Conservation (phyloP, 2,113 vertebrate genomes). For the Nycticorax nycticorax region DNA sequence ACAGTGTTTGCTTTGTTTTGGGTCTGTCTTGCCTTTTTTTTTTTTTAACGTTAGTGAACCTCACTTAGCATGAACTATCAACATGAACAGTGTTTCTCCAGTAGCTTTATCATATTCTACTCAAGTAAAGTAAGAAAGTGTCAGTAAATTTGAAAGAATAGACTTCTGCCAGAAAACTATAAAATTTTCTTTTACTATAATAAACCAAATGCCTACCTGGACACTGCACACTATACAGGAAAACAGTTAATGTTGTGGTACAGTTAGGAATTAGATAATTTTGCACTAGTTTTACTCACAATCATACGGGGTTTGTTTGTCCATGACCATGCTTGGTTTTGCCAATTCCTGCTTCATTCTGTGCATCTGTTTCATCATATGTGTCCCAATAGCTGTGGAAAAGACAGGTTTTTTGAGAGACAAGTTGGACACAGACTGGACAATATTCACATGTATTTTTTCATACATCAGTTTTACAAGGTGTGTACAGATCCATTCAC, state of each 20-base stretch:
- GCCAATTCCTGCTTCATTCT: not conserved
- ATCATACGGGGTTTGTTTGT: not conserved
- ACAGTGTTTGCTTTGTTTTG: not conserved
- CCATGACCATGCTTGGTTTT: not conserved
- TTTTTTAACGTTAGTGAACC: not conserved
- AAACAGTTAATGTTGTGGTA: not conserved
- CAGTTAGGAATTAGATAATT: not conserved
- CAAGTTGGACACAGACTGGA: not conserved
- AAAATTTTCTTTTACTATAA: not conserved
- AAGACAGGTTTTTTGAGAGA: not conserved
- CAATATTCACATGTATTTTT: not conserved
- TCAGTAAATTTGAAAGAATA: not conserved
- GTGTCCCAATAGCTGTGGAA: not conserved
- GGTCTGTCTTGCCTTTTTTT: not conserved
- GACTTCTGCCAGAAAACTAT: not conserved
- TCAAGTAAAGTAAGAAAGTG: not conserved
- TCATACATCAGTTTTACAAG: not conserved
- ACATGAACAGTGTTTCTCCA: not conserved
- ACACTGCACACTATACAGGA: not conserved
- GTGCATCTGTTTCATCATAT: not conserved
- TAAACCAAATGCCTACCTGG: not conserved
- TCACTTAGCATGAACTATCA: not conserved
- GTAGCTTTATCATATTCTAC: not conserved
- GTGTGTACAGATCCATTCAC: not conserved
- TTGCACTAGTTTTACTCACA: not conserved